Conservation (phyloP, 2,888 invertebrate genomes). For the Trypoxylon attenuatum region DNA sequence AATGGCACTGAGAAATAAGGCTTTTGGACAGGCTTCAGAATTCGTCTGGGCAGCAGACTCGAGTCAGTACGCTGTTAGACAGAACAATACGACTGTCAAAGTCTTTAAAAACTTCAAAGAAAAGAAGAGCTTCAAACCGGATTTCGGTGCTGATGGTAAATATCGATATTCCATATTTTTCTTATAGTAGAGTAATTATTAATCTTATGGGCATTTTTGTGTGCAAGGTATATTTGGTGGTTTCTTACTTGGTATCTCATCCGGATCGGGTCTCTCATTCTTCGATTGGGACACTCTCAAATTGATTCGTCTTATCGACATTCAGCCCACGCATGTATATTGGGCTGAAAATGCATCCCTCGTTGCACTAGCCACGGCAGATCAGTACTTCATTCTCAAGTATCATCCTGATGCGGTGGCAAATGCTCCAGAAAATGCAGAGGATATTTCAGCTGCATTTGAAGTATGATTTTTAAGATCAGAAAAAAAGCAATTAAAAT, state of each 20-base stretch:
- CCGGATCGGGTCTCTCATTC: constrained; percentile 91
- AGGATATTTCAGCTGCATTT: constrained; percentile 94
- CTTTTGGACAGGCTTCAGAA: constrained; percentile 98
- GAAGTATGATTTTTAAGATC: constrained; percentile 85
- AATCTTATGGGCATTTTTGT: not conserved
- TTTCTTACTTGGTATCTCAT: constrained; percentile 91
- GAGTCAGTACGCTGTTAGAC: constrained; percentile 92
- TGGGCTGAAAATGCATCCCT: constrained; percentile 98
- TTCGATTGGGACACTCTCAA: constrained; percentile 98
- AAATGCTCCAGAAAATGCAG: constrained; percentile 84
- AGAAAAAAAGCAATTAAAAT: too few relatives aligned
- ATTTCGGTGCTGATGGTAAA: constrained; percentile 94
- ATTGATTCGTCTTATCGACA: constrained; percentile 95
- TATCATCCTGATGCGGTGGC: constrained; percentile 91
- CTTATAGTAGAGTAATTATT: too few relatives aligned
- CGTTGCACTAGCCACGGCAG: constrained; percentile 95
- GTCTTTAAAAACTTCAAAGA: constrained; percentile 99
- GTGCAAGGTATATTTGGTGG: constrained; percentile 92
- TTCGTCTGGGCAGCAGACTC: constrained; percentile 99
- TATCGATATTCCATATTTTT: too few relatives aligned
- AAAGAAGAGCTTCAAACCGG: constrained; percentile 95
- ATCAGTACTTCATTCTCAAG: constrained; percentile 94
- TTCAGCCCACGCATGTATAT: constrained; percentile 93
- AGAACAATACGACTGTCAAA: constrained; percentile 92
- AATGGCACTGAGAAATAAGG: constrained; percentile 98